Base-by-base conservation (phyloP, 1,140 invertebrate species). In the Bombus confusus region DNA sequence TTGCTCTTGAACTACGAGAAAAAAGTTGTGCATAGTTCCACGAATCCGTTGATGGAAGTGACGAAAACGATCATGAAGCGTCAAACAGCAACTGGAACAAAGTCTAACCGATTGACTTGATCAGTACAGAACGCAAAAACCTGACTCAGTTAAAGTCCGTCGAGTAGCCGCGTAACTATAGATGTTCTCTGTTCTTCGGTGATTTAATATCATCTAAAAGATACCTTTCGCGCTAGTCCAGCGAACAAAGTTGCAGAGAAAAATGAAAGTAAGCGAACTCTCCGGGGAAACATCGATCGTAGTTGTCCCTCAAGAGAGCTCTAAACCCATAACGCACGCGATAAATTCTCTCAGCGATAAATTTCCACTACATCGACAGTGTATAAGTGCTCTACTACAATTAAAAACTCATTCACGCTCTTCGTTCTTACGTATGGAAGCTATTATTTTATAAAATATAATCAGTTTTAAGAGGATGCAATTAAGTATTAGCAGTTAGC, bases 181-280 rank as follows among this genome's bases (percentile, higher is more conserved):
- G 1, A 47, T 13, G n/a, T 31, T 22, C 39, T 18, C 15, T 10
- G 37, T 34, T 10, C 41, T 18, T n/a, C 8, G 15, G 57, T 52
- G 75, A 77, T 62, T 77, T 77, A 77, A 77, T 62, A 25, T 34
- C 52, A 34, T 57, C 74, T 37, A 66, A 78, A 62, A 28, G 57
- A 59, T 78, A 78, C 39, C 15, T 31, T 78, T 31, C 25, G 37
- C 28, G 8, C 37, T 64, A 28, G n/a, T 28, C 3, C 31, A 31
- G 62, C 31, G 39, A 10, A 25, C 13, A 41, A 78, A 78, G 75
- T n/a, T 41, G 28, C 12, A 15, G 34, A 41, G 75, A 78, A 78
- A 78, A 64, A 78, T 78, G 75, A 78, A 78, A 78, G 66, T 68
- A 68, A 66, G 75, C 41, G 25, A 64, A 66, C n/a, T 78, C 75